phyloP scores from a whole-genome alignment of 1,140 invertebrate species.

The Aethina tumida region DNA sequence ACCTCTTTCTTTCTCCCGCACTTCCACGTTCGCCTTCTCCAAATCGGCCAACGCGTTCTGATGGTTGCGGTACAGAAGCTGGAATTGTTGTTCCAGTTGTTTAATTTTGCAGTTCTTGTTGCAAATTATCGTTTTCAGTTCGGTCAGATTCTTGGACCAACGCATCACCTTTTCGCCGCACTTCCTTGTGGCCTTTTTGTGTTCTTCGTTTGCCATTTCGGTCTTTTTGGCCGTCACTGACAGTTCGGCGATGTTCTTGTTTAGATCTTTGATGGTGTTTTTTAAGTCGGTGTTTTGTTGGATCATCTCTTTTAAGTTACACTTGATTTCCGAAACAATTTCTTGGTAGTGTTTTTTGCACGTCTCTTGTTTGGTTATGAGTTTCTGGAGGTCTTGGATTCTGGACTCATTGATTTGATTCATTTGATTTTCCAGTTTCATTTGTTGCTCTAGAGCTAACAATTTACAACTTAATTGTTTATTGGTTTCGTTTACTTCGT shows the following conservation, averaged over 20 bases:
- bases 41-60: too few species aligned
- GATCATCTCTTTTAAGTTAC: conserved; percentile 17
- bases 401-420: conserved; percentile 22
- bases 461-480: conserved; percentile 18
- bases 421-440: conserved; percentile 20
- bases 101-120: too few species aligned
- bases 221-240: conserved; percentile 11
- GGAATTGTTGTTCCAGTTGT: too few species aligned
- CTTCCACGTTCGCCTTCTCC: too few species aligned
- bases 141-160: too few species aligned
- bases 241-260: conserved; percentile 16
- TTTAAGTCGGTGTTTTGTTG: conserved; percentile 22
- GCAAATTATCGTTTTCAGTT: too few species aligned
- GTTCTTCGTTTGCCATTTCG: conserved; percentile 5
- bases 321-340: conserved; percentile 18
- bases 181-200: too few species aligned
- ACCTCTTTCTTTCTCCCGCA: too few species aligned
- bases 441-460: conserved; percentile 19
- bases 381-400: conserved; percentile 21
- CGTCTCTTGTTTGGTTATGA: conserved; percentile 19
- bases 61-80: too few species aligned
- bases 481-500: conserved; percentile 20
- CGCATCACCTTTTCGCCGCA: too few species aligned
- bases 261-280: conserved; percentile 17
- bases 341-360: conserved; percentile 18